These are phyloP conservation scores for Fundulus diaphanus DNA, from an alignment of 2,797 vertebrate species.

Conservation along the genomic window DNA sequence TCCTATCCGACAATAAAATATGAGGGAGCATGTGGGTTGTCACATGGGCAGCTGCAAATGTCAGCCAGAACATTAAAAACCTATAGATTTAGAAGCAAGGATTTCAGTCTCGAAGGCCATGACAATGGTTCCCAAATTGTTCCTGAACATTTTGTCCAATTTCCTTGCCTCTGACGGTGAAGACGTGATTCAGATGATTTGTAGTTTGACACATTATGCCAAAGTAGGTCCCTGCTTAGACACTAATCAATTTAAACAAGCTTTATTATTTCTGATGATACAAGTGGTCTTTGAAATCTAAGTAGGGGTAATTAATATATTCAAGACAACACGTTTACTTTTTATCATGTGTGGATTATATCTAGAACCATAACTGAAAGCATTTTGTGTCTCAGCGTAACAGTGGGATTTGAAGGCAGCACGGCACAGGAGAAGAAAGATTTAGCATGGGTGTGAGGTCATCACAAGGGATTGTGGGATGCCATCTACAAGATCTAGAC, in stretches of 20 bases:
- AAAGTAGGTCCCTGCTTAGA: not conserved
- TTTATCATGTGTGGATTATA: not conserved
- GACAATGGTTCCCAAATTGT: not conserved
- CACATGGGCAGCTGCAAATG: not conserved
- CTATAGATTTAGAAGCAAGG: not conserved
- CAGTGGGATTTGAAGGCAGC: too few relatives aligned
- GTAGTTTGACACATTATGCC: not conserved
- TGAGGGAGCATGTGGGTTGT: not conserved
- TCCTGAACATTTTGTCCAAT: not conserved
- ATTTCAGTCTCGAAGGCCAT: not conserved
- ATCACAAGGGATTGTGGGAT: too few relatives aligned
- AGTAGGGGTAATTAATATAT: not conserved
- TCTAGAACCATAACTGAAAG: too few relatives aligned
- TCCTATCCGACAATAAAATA: not conserved
- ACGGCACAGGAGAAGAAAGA: too few relatives aligned
- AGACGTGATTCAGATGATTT: too few relatives aligned
- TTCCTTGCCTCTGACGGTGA: not conserved
- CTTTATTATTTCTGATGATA: not conserved
- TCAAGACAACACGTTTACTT: not conserved
- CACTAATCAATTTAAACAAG: not conserved
- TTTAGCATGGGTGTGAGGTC: too few relatives aligned
- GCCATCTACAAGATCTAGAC: too few relatives aligned
- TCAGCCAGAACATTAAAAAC: not conserved
- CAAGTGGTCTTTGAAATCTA: slow-evolving; percentile 1
- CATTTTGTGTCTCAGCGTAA: too few relatives aligned